These are phyloP conservation scores for Chelonia mydas DNA, from an alignment of 2,797 vertebrate species.

Conservation along the genomic window DNA sequence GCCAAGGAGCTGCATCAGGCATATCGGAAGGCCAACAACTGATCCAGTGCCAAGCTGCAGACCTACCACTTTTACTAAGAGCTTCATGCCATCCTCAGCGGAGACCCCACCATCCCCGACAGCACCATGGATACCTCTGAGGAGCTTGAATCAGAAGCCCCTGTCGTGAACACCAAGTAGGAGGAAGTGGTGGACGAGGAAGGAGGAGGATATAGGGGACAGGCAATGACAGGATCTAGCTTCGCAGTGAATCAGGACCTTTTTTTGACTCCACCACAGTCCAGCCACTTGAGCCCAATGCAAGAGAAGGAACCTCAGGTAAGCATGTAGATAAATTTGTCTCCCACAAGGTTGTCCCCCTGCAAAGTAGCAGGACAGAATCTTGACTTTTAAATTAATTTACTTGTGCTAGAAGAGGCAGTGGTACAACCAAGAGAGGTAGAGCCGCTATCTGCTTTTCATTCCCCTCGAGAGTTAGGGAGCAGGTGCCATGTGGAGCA, in stretches of 20 bases:
- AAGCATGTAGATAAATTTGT: no score
- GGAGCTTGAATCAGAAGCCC: not conserved
- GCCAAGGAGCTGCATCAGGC: not conserved
- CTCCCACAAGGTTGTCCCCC: no score
- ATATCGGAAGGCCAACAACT: not conserved
- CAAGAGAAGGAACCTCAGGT: not conserved
- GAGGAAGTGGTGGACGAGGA: not conserved
- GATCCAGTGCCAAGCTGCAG: not conserved
- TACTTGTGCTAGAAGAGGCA: no score
- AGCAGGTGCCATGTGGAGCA: no score
- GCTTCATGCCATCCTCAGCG: not conserved
- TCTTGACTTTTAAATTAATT: no score
- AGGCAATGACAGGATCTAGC: no score
- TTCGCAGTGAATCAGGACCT: no score
- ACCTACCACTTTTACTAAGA: not conserved
- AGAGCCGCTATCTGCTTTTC: not conserved
- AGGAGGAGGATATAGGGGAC: not conserved
- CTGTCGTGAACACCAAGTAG: not conserved
- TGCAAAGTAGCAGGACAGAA: no score
- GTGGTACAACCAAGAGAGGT: not conserved
- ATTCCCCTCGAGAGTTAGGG: no score
- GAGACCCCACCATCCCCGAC: not conserved
- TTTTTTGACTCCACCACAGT: no score
- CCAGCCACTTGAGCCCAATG: not conserved
- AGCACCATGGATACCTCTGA: not conserved